phyloP scores from a whole-genome alignment of 2,888 invertebrate genomes.

The Rhamphomyia laevipes region DNA sequence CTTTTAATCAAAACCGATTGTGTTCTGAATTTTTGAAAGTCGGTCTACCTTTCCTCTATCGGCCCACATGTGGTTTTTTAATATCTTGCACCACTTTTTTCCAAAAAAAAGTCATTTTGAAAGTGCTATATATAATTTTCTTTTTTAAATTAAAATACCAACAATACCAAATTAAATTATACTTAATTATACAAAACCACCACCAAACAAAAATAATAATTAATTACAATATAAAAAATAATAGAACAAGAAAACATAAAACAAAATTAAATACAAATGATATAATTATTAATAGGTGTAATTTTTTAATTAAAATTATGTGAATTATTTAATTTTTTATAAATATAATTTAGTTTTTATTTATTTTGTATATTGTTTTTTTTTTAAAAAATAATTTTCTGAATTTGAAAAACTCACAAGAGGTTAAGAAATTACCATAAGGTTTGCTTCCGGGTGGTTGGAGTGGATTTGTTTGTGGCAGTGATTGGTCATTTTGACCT shows the following conservation, averaged over 20 bases:
- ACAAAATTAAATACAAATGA: conserved; percentile 5
- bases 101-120: no score
- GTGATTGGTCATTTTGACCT: conserved; percentile 65
- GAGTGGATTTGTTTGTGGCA: conserved; percentile 69
- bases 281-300: neutral
- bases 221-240: conserved; percentile 10
- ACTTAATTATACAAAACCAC: conserved; percentile 15
- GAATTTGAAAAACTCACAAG: conserved; percentile 35
- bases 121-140: conserved; percentile 10
- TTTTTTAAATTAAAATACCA: conserved; percentile 2
- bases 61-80: no score
- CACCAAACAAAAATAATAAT: conserved; percentile 16
- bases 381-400: conserved; percentile 8
- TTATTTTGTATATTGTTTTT: neutral
- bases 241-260: conserved; percentile 11
- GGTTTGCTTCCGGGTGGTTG: conserved; percentile 87
- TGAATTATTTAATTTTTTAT: neutral
- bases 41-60: no score
- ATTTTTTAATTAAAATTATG: no score
- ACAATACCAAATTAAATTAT: conserved; percentile 2
- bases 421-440: conserved; percentile 57
- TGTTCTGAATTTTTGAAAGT: no score
- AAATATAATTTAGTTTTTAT: neutral
- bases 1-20: no score
- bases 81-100: no score